These are phyloP conservation scores for Caloenas nicobarica DNA, from an alignment of 2,113 vertebrate species.

Conservation along the genomic window DNA sequence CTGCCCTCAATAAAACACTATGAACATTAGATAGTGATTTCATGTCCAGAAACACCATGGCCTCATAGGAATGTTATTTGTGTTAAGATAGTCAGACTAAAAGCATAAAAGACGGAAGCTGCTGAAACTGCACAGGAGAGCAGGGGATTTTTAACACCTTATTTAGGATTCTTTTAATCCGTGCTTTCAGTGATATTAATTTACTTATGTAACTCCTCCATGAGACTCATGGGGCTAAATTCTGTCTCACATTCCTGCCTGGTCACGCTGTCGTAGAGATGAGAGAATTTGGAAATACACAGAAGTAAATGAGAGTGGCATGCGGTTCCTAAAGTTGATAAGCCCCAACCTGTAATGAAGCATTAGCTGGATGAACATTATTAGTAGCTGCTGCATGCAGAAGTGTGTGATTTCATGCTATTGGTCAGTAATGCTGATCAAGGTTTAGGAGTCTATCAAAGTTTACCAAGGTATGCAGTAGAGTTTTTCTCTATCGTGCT, in stretches of 20 bases:
- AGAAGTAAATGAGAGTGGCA: neutral
- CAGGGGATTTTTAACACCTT: neutral
- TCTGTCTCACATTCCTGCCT: neutral
- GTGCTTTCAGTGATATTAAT: neutral
- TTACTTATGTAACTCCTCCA: neutral
- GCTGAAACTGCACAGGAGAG: neutral
- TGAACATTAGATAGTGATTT: neutral
- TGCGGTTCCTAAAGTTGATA: neutral
- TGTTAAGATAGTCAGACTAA: neutral
- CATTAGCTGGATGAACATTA: neutral
- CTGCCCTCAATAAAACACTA: neutral
- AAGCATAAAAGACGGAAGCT: neutral
- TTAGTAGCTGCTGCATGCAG: neutral
- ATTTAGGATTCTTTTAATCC: neutral
- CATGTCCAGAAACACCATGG: neutral
- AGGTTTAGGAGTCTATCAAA: neutral
- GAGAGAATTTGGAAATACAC: neutral
- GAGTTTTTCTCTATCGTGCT: neutral
- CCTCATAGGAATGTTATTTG: neutral
- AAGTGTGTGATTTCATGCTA: neutral
- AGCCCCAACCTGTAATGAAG: neutral
- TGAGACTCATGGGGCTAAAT: neutral
- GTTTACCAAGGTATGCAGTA: neutral
- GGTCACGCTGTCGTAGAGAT: neutral
- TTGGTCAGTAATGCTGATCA: constrained; percentile 4